Base-by-base conservation (phyloP, 2,113 vertebrate species). In the Oreotrochilus melanogaster region DNA sequence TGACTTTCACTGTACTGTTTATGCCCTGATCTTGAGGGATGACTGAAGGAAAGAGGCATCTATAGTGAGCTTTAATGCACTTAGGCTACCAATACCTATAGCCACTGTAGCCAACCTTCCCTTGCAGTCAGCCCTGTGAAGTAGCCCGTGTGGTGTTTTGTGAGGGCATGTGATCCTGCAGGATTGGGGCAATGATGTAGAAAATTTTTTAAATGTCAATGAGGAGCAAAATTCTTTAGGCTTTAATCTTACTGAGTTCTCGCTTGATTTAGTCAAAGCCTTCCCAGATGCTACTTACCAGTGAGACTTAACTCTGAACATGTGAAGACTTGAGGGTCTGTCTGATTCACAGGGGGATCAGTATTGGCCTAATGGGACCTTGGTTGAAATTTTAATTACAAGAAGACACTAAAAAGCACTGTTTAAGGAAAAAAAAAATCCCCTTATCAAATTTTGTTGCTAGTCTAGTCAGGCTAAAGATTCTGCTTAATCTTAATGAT, bases 401-500 rank as follows among this genome's bases (percentile, higher is more conserved):
- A 74, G 94, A 78, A 54, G 64, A 62, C 82, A 80, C 82, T 66
- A 75, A 89, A 95, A 97, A 88, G 48, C 73, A 87, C 76, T 93
- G 66, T 96, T 94, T 89, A 93, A 78, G 84, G 24, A 51, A 8
- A 48, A 71, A 88, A 67, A 79, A 65, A 81, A 70, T 75, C 74
- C 61, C 65, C 65, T 87, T 93, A 95, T 95, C 83, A 72, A 92
- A 64, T 95, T 89, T 74, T 86, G 48, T 93, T 91, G 76, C 89
- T 81, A 57, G 86, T 94, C 86, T 91, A 78, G 83, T 93, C 83
- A 92, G 83, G 94, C 91, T 86, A 94, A 95, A 94, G 95, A 80
- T 88, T 96, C 82, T 92, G 50, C 95, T 94, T 95, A 95, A 96
- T 97, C 95, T 94, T 96, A 90, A 92, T 95, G 88, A 96, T 92